A percentile compares a stretch with the other conserved stretches of the same genome.
These are phyloP conservation scores for Eunapius fragilis DNA, from an alignment of 37 sponge, comb jelly and placozoan genomes.

Conservation along the genomic window DNA sequence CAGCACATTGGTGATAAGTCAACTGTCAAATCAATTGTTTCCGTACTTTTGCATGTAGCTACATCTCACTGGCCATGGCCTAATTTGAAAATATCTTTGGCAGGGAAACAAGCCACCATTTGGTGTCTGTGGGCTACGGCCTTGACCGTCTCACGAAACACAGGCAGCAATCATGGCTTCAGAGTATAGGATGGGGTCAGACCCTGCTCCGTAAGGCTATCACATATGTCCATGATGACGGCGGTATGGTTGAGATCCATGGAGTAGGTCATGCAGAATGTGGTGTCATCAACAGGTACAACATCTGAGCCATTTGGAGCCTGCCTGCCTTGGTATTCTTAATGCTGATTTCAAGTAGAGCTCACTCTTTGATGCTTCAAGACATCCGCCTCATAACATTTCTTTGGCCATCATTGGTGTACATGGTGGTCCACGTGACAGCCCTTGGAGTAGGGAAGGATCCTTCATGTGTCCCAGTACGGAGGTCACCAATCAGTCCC, in stretches of 20 bases:
- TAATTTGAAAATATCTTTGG: constrained; percentile 38
- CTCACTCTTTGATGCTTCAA: constrained; percentile 1
- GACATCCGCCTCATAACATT: constrained; percentile 20
- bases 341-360: constrained; percentile 38
- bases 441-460: constrained; percentile 20
- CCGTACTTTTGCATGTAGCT: too few species aligned
- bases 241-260: constrained; percentile 9
- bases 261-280: constrained; percentile 9
- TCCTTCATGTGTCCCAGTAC: constrained; percentile 23
- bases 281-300: constrained; percentile 20
- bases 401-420: constrained; percentile 15
- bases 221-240: constrained; percentile 33
- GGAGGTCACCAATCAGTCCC: constrained; percentile 33
- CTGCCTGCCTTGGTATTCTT: neutral
- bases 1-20: too few species aligned
- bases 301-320: constrained; percentile 6
- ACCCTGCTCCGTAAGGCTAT: constrained; percentile 38
- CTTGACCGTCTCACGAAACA: constrained; percentile 30
- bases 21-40: too few species aligned
- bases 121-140: constrained; percentile 31
- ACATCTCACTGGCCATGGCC: too few species aligned
- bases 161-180: constrained; percentile 26
- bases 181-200: constrained; percentile 7
- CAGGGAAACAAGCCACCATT: constrained; percentile 29
- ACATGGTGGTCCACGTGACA: constrained; percentile 21